Evolutionary conservation across 1,140 invertebrate genomes (phyloP).

Genomic region (Wasmannia auropunctata): DNA sequence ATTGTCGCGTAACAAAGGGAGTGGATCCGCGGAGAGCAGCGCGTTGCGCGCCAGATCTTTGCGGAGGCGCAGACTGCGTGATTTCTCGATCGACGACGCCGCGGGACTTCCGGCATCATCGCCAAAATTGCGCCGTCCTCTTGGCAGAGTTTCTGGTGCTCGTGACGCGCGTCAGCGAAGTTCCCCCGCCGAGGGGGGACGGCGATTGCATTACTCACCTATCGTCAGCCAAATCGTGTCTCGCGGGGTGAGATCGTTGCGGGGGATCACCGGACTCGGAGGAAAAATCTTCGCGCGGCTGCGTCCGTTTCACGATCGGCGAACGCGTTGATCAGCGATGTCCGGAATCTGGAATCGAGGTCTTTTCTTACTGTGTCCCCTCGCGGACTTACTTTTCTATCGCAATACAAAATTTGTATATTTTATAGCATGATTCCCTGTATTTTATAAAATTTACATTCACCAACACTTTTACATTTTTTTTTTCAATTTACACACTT

Average conservation of each 20-base stretch:
- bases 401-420: background rate
- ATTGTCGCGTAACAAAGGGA: background rate
- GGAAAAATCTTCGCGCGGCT: slow-evolving; percentile 25
- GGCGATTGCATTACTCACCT: slow-evolving; percentile 33
- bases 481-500: background rate
- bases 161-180: slow-evolving; percentile 49
- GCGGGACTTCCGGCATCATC: slow-evolving; percentile 77
- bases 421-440: background rate
- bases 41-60: background rate
- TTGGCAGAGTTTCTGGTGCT: slow-evolving; percentile 72
- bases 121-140: slow-evolving; percentile 75
- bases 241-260: background rate
- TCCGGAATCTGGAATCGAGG: slow-evolving; percentile 29
- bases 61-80: slow-evolving; percentile 68
- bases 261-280: background rate
- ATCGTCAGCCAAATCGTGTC: slow-evolving; percentile 45
- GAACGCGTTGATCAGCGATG: slow-evolving; percentile 3
- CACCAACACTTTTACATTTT: background rate
- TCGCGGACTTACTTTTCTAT: background rate
- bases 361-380: background rate
- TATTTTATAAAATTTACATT: background rate
- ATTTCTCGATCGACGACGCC: slow-evolving; percentile 58
- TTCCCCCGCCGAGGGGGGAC: slow-evolving; percentile 4
- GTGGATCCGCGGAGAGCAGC: background rate
- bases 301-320: background rate